phyloP scores from a whole-genome alignment of 2,113 vertebrate species.

The Peromyscus californicus region DNA sequence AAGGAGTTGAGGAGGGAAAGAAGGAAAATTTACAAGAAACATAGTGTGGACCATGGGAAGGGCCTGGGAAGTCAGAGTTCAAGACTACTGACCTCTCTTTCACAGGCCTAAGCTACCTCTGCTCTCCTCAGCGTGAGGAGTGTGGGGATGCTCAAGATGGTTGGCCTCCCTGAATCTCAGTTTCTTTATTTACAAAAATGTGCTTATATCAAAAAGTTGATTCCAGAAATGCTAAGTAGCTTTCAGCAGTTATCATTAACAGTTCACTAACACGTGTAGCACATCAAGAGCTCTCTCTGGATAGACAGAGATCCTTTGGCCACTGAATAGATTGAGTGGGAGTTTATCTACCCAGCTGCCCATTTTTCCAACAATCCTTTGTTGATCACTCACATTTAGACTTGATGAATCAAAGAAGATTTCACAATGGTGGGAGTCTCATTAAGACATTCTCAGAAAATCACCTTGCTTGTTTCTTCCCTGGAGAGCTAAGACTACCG shows the following conservation, averaged over 20 bases:
- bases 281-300: not conserved
- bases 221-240: not conserved
- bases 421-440: slow-evolving; percentile 2
- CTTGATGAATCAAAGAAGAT: not conserved
- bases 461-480: not conserved
- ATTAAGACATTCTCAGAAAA: slow-evolving; percentile 32
- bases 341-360: not conserved
- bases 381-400: not conserved
- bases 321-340: not conserved
- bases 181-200: not conserved
- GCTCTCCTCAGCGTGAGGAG: not conserved
- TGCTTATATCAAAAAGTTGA: not conserved
- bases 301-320: not conserved
- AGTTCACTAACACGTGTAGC: not conserved
- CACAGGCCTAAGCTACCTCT: not conserved
- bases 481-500: not conserved
- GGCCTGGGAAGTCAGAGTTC: not conserved
- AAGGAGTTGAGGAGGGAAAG: not conserved
- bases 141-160: not conserved
- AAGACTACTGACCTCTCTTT: not conserved
- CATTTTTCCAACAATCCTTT: not conserved
- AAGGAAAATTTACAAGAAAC: not conserved
- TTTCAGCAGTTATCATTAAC: not conserved
- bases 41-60: not conserved
- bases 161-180: not conserved